phyloP scores from a whole-genome alignment of 2,888 invertebrate species.

The Glaucopsyche alexis region DNA sequence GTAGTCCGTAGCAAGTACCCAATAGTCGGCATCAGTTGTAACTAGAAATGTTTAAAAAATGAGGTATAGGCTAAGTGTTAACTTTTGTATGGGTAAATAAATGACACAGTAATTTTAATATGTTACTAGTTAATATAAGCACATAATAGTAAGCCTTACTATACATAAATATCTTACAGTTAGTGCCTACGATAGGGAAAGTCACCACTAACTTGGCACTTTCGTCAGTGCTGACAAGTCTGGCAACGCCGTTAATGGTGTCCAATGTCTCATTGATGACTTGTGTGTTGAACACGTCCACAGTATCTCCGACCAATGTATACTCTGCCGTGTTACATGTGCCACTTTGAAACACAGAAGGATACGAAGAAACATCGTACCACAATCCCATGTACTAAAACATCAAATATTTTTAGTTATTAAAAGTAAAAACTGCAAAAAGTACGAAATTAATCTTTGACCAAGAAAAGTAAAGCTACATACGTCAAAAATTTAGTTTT shows the following conservation, averaged over 20 bases:
- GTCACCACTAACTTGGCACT: constrained; percentile 81
- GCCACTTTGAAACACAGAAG: constrained; percentile 42
- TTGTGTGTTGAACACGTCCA: constrained; percentile 46
- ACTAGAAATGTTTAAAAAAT: constrained; percentile 45
- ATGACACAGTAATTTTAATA: too few species aligned
- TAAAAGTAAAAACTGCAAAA: too few species aligned
- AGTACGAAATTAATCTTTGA: too few species aligned
- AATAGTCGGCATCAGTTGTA: constrained; percentile 61
- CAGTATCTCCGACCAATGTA: constrained; percentile 32
- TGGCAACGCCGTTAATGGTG: constrained; percentile 52
- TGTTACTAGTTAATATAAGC: too few species aligned
- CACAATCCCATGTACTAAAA: constrained; percentile 42
- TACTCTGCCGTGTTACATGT: constrained; percentile 43
- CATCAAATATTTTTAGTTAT: background rate
- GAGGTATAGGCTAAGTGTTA: too few species aligned
- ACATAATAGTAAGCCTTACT: too few species aligned
- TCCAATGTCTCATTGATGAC: constrained; percentile 51
- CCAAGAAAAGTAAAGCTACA: too few species aligned
- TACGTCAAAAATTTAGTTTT: too few species aligned
- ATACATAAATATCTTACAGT: constrained; percentile 38
- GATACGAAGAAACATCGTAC: constrained; percentile 41
- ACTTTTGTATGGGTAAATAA: too few species aligned
- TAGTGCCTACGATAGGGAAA: constrained; percentile 75
- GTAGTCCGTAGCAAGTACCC: constrained; percentile 84
- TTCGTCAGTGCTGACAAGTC: constrained; percentile 71